phyloP scores from a whole-genome alignment of 2,113 vertebrate genomes.

The Oreamnos americanus region DNA sequence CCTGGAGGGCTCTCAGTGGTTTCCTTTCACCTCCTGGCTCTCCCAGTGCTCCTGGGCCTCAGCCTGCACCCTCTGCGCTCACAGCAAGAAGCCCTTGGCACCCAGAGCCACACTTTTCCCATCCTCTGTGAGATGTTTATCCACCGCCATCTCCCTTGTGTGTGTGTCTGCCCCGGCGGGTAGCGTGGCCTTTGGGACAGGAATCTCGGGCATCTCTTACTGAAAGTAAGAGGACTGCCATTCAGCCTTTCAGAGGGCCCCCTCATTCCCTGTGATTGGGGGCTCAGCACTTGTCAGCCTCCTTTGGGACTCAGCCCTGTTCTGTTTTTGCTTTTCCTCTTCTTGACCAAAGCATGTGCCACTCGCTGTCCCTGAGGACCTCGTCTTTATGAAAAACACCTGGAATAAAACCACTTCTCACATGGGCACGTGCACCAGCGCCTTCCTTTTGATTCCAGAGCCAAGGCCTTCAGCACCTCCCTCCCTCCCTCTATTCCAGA shows the following conservation, averaged over 20 bases:
- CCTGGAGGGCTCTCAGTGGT: neutral
- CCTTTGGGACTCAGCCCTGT: neutral
- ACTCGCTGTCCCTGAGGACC: slow-evolving; percentile 63
- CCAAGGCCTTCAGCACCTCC: neutral
- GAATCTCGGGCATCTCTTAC: neutral
- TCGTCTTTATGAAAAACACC: slow-evolving; percentile 73
- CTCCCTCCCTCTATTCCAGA: neutral
- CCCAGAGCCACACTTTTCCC: neutral
- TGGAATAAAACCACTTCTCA: slow-evolving; percentile 84
- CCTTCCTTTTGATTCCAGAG: neutral
- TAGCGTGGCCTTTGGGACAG: neutral
- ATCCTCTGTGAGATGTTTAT: neutral
- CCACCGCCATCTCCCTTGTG: neutral
- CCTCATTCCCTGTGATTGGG: neutral
- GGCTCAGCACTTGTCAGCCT: neutral
- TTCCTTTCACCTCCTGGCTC: neutral
- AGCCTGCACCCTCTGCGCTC: neutral
- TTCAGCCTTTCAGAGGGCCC: neutral
- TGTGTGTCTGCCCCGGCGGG: neutral
- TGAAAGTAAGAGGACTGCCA: neutral
- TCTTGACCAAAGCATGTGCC: slow-evolving; percentile 84
- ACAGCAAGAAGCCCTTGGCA: neutral
- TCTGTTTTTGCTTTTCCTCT: slow-evolving; percentile 75
- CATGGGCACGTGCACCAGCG: neutral
- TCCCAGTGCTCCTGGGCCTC: neutral